Conservation (phyloP, 2,888 invertebrate genomes). For the Drosophila lacicola region DNA sequence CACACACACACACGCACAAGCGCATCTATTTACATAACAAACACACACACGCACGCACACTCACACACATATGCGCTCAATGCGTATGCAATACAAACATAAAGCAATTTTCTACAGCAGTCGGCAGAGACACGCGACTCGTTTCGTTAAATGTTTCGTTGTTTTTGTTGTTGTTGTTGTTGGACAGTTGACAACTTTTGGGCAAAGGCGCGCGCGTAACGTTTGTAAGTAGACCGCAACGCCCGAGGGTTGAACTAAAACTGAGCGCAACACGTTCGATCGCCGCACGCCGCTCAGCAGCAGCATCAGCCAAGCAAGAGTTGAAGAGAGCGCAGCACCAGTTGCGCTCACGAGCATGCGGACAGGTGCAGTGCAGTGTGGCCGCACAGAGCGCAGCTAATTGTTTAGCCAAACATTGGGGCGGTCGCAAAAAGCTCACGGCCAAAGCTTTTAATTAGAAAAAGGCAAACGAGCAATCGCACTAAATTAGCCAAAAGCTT, state of each 20-base stretch:
- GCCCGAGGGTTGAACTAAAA: slow-evolving; percentile 77
- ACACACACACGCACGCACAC: slow-evolving; percentile 27
- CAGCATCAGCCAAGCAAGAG: slow-evolving; percentile 31
- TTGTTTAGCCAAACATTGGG: slow-evolving; percentile 42
- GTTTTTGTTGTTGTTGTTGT: slow-evolving; percentile 28
- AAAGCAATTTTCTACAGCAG: slow-evolving; percentile 50
- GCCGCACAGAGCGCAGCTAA: slow-evolving; percentile 19
- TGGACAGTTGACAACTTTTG: slow-evolving; percentile 76
- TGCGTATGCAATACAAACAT: slow-evolving; percentile 55
- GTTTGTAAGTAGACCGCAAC: slow-evolving; percentile 63
- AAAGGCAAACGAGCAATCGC: not conserved
- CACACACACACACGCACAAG: slow-evolving; percentile 12
- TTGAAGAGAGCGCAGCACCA: slow-evolving; percentile 12
- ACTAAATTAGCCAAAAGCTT: slow-evolving; percentile 20
- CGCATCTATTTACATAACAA: slow-evolving; percentile 32
- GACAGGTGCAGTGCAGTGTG: slow-evolving; percentile 45
- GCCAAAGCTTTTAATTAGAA: slow-evolving; percentile 36
- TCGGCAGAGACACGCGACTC: slow-evolving; percentile 72
- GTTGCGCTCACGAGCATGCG: slow-evolving; percentile 14
- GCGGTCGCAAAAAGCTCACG: slow-evolving; percentile 28
- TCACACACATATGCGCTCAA: slow-evolving; percentile 24
- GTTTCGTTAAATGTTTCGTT: slow-evolving; percentile 68
- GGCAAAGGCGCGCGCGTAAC: slow-evolving; percentile 50
- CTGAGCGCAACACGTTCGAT: slow-evolving; percentile 52
- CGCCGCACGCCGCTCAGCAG: slow-evolving; percentile 21